These are phyloP conservation scores for Portevinia maculata DNA, from an alignment of 2,888 invertebrate species.

Conservation along the genomic window DNA sequence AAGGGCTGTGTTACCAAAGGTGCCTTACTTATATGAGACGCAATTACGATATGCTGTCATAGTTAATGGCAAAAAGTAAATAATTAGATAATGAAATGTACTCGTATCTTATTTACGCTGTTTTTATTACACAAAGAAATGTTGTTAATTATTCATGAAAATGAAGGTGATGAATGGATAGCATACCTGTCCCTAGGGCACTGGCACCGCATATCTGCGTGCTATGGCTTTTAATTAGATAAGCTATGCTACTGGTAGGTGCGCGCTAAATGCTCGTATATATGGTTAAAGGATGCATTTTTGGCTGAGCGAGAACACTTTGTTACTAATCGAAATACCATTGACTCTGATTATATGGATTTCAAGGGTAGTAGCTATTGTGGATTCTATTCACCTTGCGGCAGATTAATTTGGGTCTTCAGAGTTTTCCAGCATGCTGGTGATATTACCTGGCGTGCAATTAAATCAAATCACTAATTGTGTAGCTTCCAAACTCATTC, in stretches of 20 bases:
- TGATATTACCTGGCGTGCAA: too few species aligned
- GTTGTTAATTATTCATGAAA: constrained; percentile 19
- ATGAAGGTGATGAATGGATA: background rate
- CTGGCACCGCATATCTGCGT: constrained; percentile 2
- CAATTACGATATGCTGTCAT: background rate
- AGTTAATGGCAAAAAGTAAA: constrained; percentile 13
- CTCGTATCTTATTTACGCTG: background rate
- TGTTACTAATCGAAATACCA: too few species aligned
- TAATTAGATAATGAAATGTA: constrained; percentile 10
- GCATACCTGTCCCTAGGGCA: background rate
- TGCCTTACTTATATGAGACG: background rate
- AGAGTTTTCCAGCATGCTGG: too few species aligned
- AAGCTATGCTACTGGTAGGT: background rate
- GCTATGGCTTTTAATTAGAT: background rate
- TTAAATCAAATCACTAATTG: too few species aligned
- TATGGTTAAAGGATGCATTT: background rate
- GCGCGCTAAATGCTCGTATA: constrained; percentile 1
- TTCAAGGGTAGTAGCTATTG: too few species aligned
- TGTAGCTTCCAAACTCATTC: too few species aligned
- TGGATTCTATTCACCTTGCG: too few species aligned
- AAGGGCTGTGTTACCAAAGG: too few species aligned
- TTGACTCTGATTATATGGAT: too few species aligned
- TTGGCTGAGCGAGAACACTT: background rate
- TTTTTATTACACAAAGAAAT: constrained; percentile 3
- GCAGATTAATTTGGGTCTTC: too few species aligned